These are phyloP conservation scores for Lycocerus yunnanus DNA, from an alignment of 2,888 invertebrate genomes.

Conservation along the genomic window DNA sequence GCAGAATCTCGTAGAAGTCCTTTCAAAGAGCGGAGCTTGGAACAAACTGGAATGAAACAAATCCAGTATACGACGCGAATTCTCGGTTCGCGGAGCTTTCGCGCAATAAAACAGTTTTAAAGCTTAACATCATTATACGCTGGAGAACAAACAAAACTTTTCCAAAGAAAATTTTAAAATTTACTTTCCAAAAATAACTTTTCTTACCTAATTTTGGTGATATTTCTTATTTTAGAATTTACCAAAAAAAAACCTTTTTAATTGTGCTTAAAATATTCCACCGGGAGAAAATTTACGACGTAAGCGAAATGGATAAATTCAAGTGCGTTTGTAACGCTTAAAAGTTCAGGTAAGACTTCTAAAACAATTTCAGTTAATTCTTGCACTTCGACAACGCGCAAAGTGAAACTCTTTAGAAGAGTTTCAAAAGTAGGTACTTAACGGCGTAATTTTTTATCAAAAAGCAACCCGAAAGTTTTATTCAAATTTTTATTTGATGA, in stretches of 20 bases:
- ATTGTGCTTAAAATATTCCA: not conserved
- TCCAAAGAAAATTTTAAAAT: not conserved
- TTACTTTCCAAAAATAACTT: not conserved
- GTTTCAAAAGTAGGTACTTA: not conserved
- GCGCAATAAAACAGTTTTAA: slow-evolving; percentile 2
- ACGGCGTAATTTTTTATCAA: not conserved
- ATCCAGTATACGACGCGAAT: slow-evolving; percentile 23
- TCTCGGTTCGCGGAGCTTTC: slow-evolving; percentile 25
- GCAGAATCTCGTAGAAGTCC: slow-evolving; percentile 24
- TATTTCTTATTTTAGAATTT: not conserved
- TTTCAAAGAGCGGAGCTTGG: slow-evolving; percentile 21
- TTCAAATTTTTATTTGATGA: not conserved
- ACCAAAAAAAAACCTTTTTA: not conserved
- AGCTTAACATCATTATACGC: not conserved
- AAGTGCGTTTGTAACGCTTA: not conserved
- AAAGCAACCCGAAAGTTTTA: not conserved
- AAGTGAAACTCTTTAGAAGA: not conserved
- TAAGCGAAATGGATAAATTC: not conserved
- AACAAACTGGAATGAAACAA: slow-evolving; percentile 20
- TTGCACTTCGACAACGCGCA: not conserved
- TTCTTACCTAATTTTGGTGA: not conserved
- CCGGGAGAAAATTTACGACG: not conserved
- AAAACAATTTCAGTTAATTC: not conserved
- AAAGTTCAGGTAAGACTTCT: not conserved
- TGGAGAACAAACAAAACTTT: not conserved